Conservation (phyloP, 35 echinoderm and acorn worm species). For the Lytechinus pictus region DNA sequence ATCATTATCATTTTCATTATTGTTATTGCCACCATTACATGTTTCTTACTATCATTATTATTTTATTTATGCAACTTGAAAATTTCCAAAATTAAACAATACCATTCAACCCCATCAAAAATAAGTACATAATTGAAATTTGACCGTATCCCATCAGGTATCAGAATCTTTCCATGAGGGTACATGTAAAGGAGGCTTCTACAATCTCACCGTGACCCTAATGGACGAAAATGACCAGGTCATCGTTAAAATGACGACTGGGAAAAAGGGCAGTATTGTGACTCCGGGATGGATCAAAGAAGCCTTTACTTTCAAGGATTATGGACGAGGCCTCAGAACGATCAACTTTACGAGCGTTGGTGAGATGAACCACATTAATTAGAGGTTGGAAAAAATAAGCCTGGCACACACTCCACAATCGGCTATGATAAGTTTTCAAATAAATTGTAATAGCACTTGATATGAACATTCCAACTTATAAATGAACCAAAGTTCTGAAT, state of each 20-base stretch:
- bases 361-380: neutral
- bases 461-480: no score
- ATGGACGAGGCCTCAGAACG: slow-evolving; percentile 67
- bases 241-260: slow-evolving; percentile 58
- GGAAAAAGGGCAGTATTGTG: slow-evolving; percentile 61
- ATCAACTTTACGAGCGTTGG: slow-evolving; percentile 69
- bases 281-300: slow-evolving; percentile 69
- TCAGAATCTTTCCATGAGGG: slow-evolving; percentile 88
- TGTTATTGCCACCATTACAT: no score
- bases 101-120: no score
- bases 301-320: slow-evolving; percentile 75
- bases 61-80: no score
- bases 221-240: slow-evolving; percentile 51
- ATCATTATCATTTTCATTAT: neutral
- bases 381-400: no score
- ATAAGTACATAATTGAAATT: no score
- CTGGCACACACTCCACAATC: no score
- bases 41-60: no score
- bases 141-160: slow-evolving; percentile 45
- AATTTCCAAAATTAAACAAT: no score
- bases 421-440: no score
- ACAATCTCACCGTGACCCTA: slow-evolving; percentile 64
- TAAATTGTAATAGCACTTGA: no score
- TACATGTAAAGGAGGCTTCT: slow-evolving; percentile 76
- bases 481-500: no score